Percentiles rank a stretch among this genome's conserved stretches.
These are phyloP conservation scores for Willisornis vidua DNA, from an alignment of 2,113 vertebrate genomes.

Conservation along the genomic window DNA sequence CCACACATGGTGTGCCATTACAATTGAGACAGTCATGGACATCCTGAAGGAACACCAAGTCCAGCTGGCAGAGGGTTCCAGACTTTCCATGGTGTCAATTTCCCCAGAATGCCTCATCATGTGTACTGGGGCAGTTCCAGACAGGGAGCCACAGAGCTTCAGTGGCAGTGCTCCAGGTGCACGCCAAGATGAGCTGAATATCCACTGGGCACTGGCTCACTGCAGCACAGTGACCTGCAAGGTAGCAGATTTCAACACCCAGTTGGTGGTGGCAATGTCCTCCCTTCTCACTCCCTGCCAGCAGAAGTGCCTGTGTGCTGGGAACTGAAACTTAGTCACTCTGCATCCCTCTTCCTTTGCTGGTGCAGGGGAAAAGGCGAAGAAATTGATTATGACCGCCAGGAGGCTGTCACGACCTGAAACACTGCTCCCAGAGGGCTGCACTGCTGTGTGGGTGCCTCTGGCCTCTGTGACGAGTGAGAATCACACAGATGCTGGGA, in stretches of 20 bases:
- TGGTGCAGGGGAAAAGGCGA: accelerated
- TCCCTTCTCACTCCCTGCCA: accelerated
- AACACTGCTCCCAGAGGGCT: neutral
- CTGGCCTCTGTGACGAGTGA: neutral
- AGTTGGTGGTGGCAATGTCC: accelerated
- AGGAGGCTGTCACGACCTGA: neutral
- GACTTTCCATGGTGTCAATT: neutral
- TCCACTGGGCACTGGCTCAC: accelerated
- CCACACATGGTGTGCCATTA: neutral
- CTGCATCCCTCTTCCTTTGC: neutral
- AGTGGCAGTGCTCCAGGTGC: neutral
- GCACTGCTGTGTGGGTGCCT: neutral
- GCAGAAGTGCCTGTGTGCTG: neutral
- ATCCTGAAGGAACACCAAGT: neutral
- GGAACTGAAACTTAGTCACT: neutral
- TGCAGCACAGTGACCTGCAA: neutral
- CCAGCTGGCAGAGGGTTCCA: neutral
- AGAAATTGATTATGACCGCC: neutral
- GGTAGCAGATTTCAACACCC: neutral
- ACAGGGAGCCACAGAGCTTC: neutral
- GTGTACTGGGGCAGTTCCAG: neutral
- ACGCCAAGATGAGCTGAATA: neutral
- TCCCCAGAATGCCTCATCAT: neutral
- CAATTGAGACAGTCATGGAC: neutral
- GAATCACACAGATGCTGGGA: neutral